Evolutionary conservation across 2,797 vertebrate genomes (phyloP), one percentile per base, ranked within the genome.

Genomic region (Clarias laeviceps): DNA sequence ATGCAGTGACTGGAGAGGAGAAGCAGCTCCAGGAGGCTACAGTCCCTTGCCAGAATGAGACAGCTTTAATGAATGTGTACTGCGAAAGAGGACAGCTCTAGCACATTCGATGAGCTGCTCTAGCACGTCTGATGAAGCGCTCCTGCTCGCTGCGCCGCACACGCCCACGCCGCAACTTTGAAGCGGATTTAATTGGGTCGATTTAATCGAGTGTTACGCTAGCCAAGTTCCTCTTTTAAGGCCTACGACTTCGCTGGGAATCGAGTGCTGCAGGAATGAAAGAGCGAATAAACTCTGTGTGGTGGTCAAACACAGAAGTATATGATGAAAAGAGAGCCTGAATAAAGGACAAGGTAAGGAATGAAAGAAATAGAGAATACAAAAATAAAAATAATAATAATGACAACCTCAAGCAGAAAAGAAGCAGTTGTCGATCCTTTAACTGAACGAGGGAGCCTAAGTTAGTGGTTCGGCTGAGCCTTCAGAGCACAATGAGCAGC

Each of bases 391-490:
- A 45, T 45, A 37, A 37, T 2, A 3, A 40, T 40, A 5, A 40
- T 40, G n/a, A n/a, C n/a, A 50, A 50, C 2, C 11, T 50, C 7
- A 56, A 57, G 73, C 27, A 32, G 9, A 34, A 57, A 54, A 79
- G 18, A 6, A 91, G 91, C 87, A 83, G 90, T 90, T 91, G 93
- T 92, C 94, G 90, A 91, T 32, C 91, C 91, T 92, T 90, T 90
- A 90, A 87, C 92, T 90, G 90, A 92, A 90, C 91, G 84, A 91
- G 92, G 92, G 93, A 92, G 93, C 92, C 91, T 94, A 94, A 95
- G 94, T 94, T 94, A 95, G 94, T 94, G 94, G 93, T 93, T 94
- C 94, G 92, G 91, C 91, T 95, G 94, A 95, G 95, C 93, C 94
- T 94, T 95, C 93, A 95, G 93, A 94, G 91, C 91, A 94, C 92